Percentiles rank a stretch among this genome's conserved stretches.
Conservation (phyloP, 2,888 invertebrate genomes). For the Tenodera sinensis region DNA sequence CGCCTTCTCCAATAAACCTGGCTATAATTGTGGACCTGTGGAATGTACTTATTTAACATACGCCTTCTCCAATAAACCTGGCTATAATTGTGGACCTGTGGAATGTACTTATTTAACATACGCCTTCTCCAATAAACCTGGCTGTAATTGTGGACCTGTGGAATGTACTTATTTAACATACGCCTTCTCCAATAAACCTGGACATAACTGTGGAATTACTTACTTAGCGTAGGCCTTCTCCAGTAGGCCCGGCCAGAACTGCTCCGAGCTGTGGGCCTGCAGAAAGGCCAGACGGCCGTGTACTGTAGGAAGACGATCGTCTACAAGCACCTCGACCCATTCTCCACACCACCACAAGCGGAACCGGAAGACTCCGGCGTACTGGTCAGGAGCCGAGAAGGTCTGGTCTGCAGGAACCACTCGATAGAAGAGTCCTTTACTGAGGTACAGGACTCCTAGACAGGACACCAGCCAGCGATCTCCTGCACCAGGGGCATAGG, state of each 20-base stretch:
- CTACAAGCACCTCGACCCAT: slow-evolving; percentile 86
- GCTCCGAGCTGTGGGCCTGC: slow-evolving; percentile 73
- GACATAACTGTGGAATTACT: slow-evolving; percentile 55
- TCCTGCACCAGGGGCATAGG: slow-evolving; percentile 50
- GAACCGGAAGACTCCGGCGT: slow-evolving; percentile 82
- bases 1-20: too few species aligned
- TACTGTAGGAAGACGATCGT: slow-evolving; percentile 84
- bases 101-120: slow-evolving; percentile 76
- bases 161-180: slow-evolving; percentile 75
- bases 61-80: neutral
- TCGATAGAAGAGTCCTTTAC: slow-evolving; percentile 83
- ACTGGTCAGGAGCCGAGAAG: slow-evolving; percentile 52
- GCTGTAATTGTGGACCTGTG: slow-evolving; percentile 87
- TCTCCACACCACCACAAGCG: slow-evolving; percentile 92
- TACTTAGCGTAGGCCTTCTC: slow-evolving; percentile 93
- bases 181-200: slow-evolving; percentile 85
- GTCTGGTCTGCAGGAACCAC: slow-evolving; percentile 89
- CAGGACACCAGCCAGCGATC: slow-evolving; percentile 90
- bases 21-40: slow-evolving; percentile 79
- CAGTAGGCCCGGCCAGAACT: slow-evolving; percentile 84
- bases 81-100: slow-evolving; percentile 79
- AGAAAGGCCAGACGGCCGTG: slow-evolving; percentile 83
- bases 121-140: slow-evolving; percentile 85
- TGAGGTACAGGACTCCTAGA: slow-evolving; percentile 76
- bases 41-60: neutral